Conservation (phyloP, 2,113 vertebrate genomes). For the Platycercus adscitus region DNA sequence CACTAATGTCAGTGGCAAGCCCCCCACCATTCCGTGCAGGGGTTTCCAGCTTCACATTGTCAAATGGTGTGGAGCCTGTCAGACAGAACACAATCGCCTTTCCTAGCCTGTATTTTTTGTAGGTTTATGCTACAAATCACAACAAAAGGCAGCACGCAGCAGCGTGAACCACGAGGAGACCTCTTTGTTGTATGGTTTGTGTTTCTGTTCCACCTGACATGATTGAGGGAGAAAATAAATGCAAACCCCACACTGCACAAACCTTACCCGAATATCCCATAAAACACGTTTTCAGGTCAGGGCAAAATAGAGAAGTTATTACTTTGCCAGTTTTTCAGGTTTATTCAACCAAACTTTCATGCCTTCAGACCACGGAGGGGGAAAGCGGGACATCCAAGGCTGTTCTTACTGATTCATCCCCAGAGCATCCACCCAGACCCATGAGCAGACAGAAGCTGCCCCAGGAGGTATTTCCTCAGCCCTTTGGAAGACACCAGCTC, state of each 20-base stretch:
- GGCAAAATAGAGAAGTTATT: not conserved
- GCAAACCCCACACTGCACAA: not conserved
- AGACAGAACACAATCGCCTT: not conserved
- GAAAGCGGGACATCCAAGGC: not conserved
- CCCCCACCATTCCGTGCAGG: not conserved
- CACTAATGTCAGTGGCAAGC: not conserved
- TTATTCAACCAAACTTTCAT: not conserved
- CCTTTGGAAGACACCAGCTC: not conserved
- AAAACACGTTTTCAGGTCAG: not conserved
- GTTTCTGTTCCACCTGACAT: not conserved
- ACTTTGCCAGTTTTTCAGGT: not conserved
- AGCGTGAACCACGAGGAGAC: not conserved
- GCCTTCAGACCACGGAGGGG: not conserved
- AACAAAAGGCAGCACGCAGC: not conserved
- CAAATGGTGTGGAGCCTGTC: not conserved
- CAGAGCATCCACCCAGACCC: not conserved
- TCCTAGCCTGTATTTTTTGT: not conserved
- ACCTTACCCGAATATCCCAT: not conserved
- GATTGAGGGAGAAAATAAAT: conserved; percentile 9
- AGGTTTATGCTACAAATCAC: not conserved
- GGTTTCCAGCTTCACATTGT: not conserved
- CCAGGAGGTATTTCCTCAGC: not conserved
- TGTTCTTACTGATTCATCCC: not conserved
- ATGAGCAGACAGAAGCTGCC: not conserved
- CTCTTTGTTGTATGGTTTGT: not conserved